These are phyloP conservation scores for Pseudomyrmex sp. DNA, from an alignment of 1,140 invertebrate genomes.

Conservation along the genomic window DNA sequence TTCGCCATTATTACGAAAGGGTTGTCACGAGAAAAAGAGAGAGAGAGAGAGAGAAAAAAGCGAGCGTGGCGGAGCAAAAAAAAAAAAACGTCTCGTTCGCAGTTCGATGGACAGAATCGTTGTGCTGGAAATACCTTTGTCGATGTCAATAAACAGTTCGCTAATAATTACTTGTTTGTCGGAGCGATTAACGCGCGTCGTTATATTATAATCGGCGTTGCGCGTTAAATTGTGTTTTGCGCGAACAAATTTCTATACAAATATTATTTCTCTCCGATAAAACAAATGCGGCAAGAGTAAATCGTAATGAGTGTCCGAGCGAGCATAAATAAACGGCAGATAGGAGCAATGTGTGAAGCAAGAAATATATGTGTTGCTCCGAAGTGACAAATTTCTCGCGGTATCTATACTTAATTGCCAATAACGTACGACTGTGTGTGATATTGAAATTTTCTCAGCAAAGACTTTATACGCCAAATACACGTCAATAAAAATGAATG, in stretches of 20 bases:
- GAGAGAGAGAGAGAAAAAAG: slow-evolving; percentile 6
- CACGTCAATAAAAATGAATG: too few species aligned
- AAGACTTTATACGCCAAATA: too few species aligned
- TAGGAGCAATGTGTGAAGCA: background rate
- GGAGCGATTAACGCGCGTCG: slow-evolving; percentile 49
- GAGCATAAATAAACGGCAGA: slow-evolving; percentile 26
- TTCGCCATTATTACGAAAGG: slow-evolving; percentile 38
- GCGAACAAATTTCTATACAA: slow-evolving; percentile 42
- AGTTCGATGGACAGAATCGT: slow-evolving; percentile 59
- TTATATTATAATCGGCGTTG: slow-evolving; percentile 52
- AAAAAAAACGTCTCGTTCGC: slow-evolving; percentile 56
- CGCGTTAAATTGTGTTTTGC: slow-evolving; percentile 37
- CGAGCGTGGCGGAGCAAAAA: slow-evolving; percentile 21
- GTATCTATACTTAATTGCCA: too few species aligned
- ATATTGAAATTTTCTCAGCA: too few species aligned
- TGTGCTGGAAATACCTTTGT: slow-evolving; percentile 60
- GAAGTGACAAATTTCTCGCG: too few species aligned
- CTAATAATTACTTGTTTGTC: slow-evolving; percentile 58
- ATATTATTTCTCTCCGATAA: slow-evolving; percentile 47
- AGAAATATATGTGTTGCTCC: slow-evolving; percentile 5
- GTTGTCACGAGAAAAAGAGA: slow-evolving; percentile 5
- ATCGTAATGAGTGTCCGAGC: slow-evolving; percentile 28
- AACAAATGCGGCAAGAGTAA: slow-evolving; percentile 14
- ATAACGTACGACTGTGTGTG: too few species aligned
- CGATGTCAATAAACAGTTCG: slow-evolving; percentile 61